Evolutionary conservation across 2,888 invertebrate genomes (phyloP), one percentile per base, ranked within the genome.

Genomic region (Phengaris arion): DNA sequence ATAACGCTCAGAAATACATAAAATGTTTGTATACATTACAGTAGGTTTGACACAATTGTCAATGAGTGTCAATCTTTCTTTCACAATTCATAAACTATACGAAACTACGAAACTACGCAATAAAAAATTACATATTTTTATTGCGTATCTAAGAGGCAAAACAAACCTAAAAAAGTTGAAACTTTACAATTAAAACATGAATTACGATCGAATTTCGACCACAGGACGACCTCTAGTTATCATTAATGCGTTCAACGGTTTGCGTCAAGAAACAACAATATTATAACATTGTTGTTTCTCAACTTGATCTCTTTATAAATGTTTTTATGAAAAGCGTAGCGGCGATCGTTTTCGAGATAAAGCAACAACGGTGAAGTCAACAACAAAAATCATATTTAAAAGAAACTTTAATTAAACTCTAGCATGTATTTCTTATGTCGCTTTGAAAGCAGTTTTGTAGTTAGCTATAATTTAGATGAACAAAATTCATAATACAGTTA

Each of bases 391-490:
- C 82, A 79, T 82, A 81, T 87, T 86, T 82, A 85, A 87, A 87
- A 86, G 85, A 87, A 90, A 89, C 85, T 90, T 90, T 89, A 90
- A 90, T 90, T 87, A 90, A 88, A 87, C 83, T 82, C 73, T 76
- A 76, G 77, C 73, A 76, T 77, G 72, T 77, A 75, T 76, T 77
- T 64, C 64, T 64, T 64, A 64, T 75, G 35, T 35, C 70, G 52
- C 48, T 70, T 72, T 54, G 72, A 35, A 54, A 52, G 72, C 48
- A 70, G 22, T 70, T 70, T 70, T 70, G 15, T 72, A 54, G 35
- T 72, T 22, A 10, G 52, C 54, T 35, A 52, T 54, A 52, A 72
- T 54, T 54, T 35, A 52, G 54, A 12, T 51, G n/a, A 70, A 70
- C 10, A 70, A 70, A 15, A 9, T 15, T 51, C 22, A 48, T n/a